These are phyloP conservation scores for Drosophila biarmipes DNA, from an alignment of 1,140 invertebrate genomes.

Conservation along the genomic window DNA sequence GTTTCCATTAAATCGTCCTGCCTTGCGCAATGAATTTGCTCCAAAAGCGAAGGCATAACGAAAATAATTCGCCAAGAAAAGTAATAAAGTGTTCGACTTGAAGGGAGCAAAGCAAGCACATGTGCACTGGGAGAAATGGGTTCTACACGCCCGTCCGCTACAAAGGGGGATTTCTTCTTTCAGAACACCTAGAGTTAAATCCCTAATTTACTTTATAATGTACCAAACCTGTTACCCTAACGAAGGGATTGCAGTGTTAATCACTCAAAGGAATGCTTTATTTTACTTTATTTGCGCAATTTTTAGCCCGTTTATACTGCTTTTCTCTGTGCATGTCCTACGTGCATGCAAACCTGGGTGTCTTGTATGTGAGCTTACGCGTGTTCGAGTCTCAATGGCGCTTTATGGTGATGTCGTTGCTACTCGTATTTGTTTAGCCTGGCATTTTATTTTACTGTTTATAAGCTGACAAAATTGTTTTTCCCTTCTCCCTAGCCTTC, in stretches of 20 bases:
- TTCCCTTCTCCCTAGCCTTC: constrained; percentile 20
- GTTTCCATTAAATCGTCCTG: constrained; percentile 51
- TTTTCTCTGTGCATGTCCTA: constrained; percentile 9
- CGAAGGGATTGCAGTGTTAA: no score
- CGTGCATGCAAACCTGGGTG: constrained; percentile 21
- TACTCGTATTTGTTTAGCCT: constrained; percentile 56
- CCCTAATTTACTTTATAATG: no score
- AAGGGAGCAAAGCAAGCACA: constrained; percentile 33
- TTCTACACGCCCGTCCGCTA: no score
- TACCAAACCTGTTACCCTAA: no score
- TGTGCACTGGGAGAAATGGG: constrained; percentile 2
- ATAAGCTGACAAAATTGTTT: constrained; percentile 77
- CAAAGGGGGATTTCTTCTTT: no score
- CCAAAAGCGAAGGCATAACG: constrained; percentile 45
- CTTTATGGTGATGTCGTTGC: constrained; percentile 61
- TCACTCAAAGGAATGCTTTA: no score
- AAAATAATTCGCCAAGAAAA: constrained; percentile 66
- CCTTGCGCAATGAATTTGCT: constrained; percentile 15
- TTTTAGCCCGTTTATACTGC: no score
- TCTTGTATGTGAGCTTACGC: constrained; percentile 22
- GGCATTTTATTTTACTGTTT: constrained; percentile 76
- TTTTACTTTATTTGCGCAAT: no score
- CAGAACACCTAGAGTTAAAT: no score
- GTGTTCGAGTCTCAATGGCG: constrained; percentile 55
- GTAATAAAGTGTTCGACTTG: constrained; percentile 60